Evolutionary conservation across 2,797 vertebrate species (phyloP).

Genomic region (Danio choprae): DNA sequence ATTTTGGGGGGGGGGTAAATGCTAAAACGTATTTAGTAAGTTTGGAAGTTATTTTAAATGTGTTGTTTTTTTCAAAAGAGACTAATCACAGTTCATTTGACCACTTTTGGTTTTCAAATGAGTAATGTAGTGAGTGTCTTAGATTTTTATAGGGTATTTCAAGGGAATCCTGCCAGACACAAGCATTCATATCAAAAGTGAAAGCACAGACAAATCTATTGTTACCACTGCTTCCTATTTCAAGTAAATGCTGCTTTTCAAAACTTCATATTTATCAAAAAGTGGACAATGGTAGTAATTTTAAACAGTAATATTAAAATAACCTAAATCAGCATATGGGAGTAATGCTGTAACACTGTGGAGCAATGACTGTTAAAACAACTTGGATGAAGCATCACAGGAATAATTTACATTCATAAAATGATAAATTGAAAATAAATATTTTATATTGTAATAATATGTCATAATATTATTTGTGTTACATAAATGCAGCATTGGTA

Average conservation of each 20-base stretch:
- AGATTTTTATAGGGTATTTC: too few relatives aligned
- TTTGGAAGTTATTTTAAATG: background rate
- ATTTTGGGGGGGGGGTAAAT: background rate
- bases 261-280: too few relatives aligned
- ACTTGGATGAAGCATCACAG: background rate
- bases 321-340: background rate
- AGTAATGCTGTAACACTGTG: background rate
- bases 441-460: too few relatives aligned
- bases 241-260: too few relatives aligned
- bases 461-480: too few relatives aligned
- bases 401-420: background rate
- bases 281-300: background rate
- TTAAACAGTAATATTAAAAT: too few relatives aligned
- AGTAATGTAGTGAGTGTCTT: too few relatives aligned
- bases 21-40: background rate
- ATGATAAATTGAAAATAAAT: too few relatives aligned
- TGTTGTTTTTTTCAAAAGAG: background rate
- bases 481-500: too few relatives aligned
- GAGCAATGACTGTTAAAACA: background rate
- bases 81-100: background rate
- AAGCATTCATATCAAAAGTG: too few relatives aligned
- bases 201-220: background rate
- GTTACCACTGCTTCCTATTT: background rate
- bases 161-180: too few relatives aligned
- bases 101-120: too few relatives aligned